Base-by-base conservation (phyloP, 2,888 invertebrate genomes). In the Eumacrocentrus americanus region DNA sequence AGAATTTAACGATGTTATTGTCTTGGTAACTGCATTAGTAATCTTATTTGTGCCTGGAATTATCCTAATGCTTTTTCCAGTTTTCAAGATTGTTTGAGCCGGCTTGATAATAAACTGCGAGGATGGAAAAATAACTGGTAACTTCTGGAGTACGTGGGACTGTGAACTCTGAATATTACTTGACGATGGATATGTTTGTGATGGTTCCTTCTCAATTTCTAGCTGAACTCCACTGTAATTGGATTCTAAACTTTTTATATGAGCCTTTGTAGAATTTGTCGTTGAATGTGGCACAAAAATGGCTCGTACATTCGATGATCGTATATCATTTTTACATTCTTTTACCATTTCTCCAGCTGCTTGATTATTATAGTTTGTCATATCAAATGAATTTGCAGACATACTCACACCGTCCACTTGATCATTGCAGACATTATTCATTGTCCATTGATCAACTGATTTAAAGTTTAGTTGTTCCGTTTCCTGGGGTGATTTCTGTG, bases 101-200 rank as follows among this genome's bases (percentile, higher is more conserved):
- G 77, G 74, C 58, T 78, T 78, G 2, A 76, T 54, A 11, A 77
- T 69, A 53, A 73, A 75, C 56, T 77, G 78, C n/a, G 77, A 75
- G 2, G 78, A 72, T 5, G 76, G 74, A 37, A 76, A 53, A 37
- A 75, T 66, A 6, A 73, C 65, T 2, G 75, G 72, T 58, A 74
- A 48, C 29, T 46, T 46, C 40, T 75, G 70, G 4, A 75, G 61
- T 40, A 74, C 72, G 58, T 75, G 77, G 1, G 72, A 67, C 42
- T 72, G 72, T 3, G 73, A 69, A 56, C 14, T 68, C 55, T 4
- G 54, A 64, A 11, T 60, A 63, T 5, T 63, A 60, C 35, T 64
- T 66, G 6, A 3, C n/a, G n/a, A n/a, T n/a, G 38, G n/a, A 37
- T 48, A 47, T 51, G 46, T 66, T 53, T 70, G 73, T 38, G 57